Conservation (phyloP, 2,888 invertebrate genomes). For the Agonopterix heracliana region DNA sequence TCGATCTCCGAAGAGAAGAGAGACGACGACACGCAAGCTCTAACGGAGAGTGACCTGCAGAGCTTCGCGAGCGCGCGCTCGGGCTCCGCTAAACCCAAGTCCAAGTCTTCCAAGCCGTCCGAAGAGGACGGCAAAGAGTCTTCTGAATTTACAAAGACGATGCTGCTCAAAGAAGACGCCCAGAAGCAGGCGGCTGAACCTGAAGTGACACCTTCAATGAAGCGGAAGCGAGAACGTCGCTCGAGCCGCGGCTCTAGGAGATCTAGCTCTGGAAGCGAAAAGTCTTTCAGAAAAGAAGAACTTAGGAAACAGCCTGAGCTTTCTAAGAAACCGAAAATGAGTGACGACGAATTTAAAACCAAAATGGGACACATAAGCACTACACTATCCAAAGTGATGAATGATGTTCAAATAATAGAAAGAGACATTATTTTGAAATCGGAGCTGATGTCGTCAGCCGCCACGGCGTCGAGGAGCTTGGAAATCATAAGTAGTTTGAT, state of each 20-base stretch:
- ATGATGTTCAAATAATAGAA: conserved; percentile 77
- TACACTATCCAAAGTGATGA: conserved; percentile 65
- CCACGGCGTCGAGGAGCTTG: conserved; percentile 80
- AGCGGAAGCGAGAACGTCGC: conserved; percentile 49
- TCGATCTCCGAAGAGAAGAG: conserved; percentile 78
- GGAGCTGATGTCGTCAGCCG: conserved; percentile 79
- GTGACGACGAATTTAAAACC: conserved; percentile 38
- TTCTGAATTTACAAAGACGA: conserved; percentile 46
- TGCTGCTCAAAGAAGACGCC: conserved; percentile 47
- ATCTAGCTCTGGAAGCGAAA: conserved; percentile 68
- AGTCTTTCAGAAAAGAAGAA: conserved; percentile 61
- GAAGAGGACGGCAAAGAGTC: conserved; percentile 46
- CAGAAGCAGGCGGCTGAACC: conserved; percentile 21
- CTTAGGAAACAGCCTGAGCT: conserved; percentile 17
- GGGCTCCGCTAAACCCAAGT: conserved; percentile 60
- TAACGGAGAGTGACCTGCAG: conserved; percentile 41
- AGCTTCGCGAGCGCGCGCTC: conserved; percentile 82
- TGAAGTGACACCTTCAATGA: conserved; percentile 22
- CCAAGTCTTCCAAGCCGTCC: conserved; percentile 47
- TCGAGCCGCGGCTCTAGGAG: conserved; percentile 60
- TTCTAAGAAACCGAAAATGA: conserved; percentile 21
- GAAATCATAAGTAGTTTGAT: conserved; percentile 79
- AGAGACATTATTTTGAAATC: conserved; percentile 80
- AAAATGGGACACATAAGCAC: conserved; percentile 36
- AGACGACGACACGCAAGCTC: conserved; percentile 75